These are phyloP conservation scores for Varecia variegata DNA, from an alignment of 2,797 vertebrate species.

Conservation along the genomic window DNA sequence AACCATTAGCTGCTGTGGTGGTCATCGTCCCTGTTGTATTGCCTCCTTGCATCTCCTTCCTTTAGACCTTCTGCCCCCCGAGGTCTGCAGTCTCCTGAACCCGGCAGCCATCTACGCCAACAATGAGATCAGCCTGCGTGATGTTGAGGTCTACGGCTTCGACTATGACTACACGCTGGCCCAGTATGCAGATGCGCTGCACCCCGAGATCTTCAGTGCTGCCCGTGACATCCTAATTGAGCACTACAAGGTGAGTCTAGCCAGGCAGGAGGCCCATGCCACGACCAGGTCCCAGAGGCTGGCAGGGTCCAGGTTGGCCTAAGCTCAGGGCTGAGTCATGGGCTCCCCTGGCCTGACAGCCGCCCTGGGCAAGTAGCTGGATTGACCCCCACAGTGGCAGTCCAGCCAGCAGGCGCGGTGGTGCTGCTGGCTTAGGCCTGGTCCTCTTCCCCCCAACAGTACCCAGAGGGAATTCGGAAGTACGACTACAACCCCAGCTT, in stretches of 20 bases:
- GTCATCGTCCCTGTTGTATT: background rate
- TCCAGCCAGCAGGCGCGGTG: background rate
- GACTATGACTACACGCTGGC: conserved; percentile 89
- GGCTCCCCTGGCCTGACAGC: background rate
- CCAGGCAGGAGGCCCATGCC: background rate
- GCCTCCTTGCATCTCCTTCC: conserved; percentile 36
- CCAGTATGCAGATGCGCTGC: conserved; percentile 86
- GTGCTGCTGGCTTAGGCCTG: background rate
- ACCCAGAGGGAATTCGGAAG: conserved; percentile 86
- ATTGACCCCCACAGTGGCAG: background rate
- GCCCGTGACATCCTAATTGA: conserved; percentile 88
- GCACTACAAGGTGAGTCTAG: conserved; percentile 84
- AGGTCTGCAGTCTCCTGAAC: conserved; percentile 88
- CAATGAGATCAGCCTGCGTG: conserved; percentile 87
- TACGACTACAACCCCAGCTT: conserved; percentile 88
- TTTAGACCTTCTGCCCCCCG: conserved; percentile 88
- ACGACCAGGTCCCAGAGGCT: background rate
- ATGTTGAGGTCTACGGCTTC: conserved; percentile 88
- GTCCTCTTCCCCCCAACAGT: conserved; percentile 75
- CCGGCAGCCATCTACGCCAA: conserved; percentile 87
- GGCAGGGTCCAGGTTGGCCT: background rate
- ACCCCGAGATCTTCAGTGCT: conserved; percentile 86
- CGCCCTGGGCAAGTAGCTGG: background rate
- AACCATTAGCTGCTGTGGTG: background rate
- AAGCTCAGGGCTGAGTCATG: background rate